Percentiles rank a stretch among this genome's conserved stretches.
These are phyloP conservation scores for Hemibagrus guttatus DNA, from an alignment of 2,797 vertebrate genomes.

Conservation along the genomic window DNA sequence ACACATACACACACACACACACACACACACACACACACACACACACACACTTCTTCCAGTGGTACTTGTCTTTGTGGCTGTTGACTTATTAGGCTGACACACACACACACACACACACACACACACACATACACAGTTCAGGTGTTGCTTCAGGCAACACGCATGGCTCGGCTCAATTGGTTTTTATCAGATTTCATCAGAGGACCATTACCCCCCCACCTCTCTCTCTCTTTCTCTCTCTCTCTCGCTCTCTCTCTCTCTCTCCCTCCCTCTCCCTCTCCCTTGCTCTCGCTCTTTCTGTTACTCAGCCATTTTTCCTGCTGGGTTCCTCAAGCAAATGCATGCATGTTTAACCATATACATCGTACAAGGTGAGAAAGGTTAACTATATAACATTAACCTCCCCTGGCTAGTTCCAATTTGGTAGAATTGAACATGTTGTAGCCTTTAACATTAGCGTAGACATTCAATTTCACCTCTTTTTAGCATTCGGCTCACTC, in stretches of 20 bases:
- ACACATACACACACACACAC: slow-evolving; percentile 31
- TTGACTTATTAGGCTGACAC: slow-evolving; percentile 48
- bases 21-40: slow-evolving; percentile 27
- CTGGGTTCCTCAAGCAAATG: slow-evolving; percentile 48
- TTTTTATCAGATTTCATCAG: slow-evolving; percentile 62
- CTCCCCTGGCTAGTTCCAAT: slow-evolving; percentile 55
- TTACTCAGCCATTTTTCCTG: slow-evolving; percentile 49
- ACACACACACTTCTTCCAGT: slow-evolving; percentile 32
- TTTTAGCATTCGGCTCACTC: slow-evolving; percentile 25
- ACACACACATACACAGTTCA: slow-evolving; percentile 53
- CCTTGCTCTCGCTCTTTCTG: slow-evolving; percentile 39
- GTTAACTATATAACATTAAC: slow-evolving; percentile 60
- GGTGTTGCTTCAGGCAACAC: slow-evolving; percentile 54
- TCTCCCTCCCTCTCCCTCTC: slow-evolving; percentile 1
- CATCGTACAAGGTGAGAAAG: slow-evolving; percentile 51
- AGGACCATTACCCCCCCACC: slow-evolving; percentile 53
- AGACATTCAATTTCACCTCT: slow-evolving; percentile 47
- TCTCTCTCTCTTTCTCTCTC: slow-evolving; percentile 33
- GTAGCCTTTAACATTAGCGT: slow-evolving; percentile 45
- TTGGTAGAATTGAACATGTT: slow-evolving; percentile 49
- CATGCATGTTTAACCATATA: slow-evolving; percentile 60
- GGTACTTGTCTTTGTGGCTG: slow-evolving; percentile 47
- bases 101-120: slow-evolving; percentile 35
- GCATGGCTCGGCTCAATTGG: slow-evolving; percentile 58
- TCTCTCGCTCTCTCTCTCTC: slow-evolving; percentile 40